Base-by-base conservation (phyloP, 2,888 invertebrate genomes). In the Sinodicranocentrus sp. region DNA sequence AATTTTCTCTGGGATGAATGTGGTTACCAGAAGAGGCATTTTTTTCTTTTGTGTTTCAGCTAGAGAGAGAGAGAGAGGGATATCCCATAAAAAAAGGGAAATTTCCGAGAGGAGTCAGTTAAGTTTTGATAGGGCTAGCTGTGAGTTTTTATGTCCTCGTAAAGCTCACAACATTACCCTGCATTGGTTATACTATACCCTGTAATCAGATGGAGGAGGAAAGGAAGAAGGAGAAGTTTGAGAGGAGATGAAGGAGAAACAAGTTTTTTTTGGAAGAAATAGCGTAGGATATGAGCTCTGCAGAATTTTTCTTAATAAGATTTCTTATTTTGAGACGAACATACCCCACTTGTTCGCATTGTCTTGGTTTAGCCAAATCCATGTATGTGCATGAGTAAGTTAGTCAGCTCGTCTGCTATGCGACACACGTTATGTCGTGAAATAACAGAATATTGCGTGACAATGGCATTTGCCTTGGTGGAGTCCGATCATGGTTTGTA, bases 371-470 rank as follows among this genome's bases (percentile, higher is more conserved):
- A 3, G 48, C 15, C 15, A n/a, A 3, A 48, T 48, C n/a, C 10
- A 23, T 63, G 63, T 63, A 17, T 63, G 23, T n/a, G 63, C n/a
- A n/a, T 19, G 63, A 21, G 33, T 17, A 48, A 48, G 15, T 39
- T 39, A 17, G 15, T 48, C n/a, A 3, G 57, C 17, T 61, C 19
- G 17, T 70, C 23, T 52, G 63, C 33, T 61, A 82, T 82, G 82
- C 82, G 48, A 23, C 59, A 67, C 75, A 75, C 73, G 82, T 75
- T 68, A 68, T 48, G 44, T 72, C 39, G 59, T 59, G 73, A 73
- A 61, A 57, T 33, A 72, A 72, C 39, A 71, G 72, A 72, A 54
- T 43, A 78, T 78, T 80, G 80, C 80, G 80, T 80, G 82, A 75
- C 82, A 82, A 82, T 82, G 82, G 82, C 68, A 82, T 73, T 80